phyloP scores from a whole-genome alignment of 2,797 vertebrate genomes.

The Darevskia nairensis region DNA sequence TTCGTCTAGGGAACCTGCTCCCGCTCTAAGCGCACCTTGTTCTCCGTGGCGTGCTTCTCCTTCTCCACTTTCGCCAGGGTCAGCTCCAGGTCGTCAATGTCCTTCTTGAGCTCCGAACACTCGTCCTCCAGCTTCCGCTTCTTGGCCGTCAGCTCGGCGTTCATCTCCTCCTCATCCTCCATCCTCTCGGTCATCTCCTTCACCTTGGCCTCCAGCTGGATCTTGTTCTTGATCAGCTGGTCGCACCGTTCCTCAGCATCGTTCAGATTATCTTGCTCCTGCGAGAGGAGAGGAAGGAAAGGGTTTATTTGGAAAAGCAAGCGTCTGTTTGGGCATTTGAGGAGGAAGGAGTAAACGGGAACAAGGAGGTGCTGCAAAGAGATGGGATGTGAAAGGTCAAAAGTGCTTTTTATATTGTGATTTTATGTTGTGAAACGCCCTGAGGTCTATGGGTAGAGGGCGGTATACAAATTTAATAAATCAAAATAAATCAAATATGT shows the following conservation, averaged over 20 bases:
- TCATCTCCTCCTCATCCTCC: slow-evolving; percentile 89
- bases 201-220: slow-evolving; percentile 85
- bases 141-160: slow-evolving; percentile 88
- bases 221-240: slow-evolving; percentile 88
- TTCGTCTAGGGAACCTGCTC: neutral
- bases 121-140: slow-evolving; percentile 91
- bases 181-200: slow-evolving; percentile 85
- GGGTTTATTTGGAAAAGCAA: neutral
- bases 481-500: too few species aligned
- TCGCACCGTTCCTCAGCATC: slow-evolving; percentile 88
- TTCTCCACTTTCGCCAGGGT: slow-evolving; percentile 91
- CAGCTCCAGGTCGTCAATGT: slow-evolving; percentile 90
- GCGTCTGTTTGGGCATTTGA: too few species aligned
- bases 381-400: too few species aligned
- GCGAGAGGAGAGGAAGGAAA: neutral
- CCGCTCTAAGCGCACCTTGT: slow-evolving; percentile 74
- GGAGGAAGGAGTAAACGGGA: too few species aligned
- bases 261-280: slow-evolving; percentile 87
- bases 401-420: too few species aligned
- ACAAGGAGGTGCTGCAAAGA: too few species aligned
- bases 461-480: too few species aligned
- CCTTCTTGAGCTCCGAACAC: slow-evolving; percentile 88
- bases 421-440: too few species aligned
- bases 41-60: slow-evolving; percentile 91
- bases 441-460: too few species aligned